A percentile compares a stretch with the other conserved stretches of the same genome.
These are phyloP conservation scores for Kryptolebias marmoratus DNA, from an alignment of 2,113 vertebrate genomes.

Conservation along the genomic window DNA sequence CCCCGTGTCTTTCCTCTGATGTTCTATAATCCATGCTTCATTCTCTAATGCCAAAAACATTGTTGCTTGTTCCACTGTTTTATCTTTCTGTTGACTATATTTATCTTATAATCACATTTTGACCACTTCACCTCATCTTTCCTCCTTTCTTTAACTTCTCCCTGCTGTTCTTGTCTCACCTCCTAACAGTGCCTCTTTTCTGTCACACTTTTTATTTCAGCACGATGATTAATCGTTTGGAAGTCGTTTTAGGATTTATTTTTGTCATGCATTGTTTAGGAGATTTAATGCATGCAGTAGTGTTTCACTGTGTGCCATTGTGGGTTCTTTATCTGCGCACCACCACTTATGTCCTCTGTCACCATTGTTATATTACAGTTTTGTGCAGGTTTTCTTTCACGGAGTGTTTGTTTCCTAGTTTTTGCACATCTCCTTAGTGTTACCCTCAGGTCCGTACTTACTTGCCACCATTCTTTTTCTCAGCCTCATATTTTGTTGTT, in stretches of 20 bases:
- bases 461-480: neutral
- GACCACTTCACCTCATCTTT: too few relatives aligned
- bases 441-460: conserved; percentile 2
- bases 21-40: conserved; percentile 52
- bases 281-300: neutral
- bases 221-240: conserved; percentile 22
- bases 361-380: neutral
- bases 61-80: conserved; percentile 14
- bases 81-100: conserved; percentile 4
- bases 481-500: conserved; percentile 26
- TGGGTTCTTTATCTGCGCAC: conserved; percentile 8
- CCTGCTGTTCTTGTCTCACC: neutral
- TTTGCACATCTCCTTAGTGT: conserved; percentile 11
- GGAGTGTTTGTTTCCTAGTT: conserved; percentile 24
- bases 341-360: neutral
- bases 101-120: neutral
- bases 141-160: neutral
- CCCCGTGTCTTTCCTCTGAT: conserved; percentile 17
- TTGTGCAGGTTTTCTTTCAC: conserved; percentile 13
- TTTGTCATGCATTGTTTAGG: neutral
- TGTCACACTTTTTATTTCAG: neutral
- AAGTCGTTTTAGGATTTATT: neutral
- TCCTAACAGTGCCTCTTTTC: neutral
- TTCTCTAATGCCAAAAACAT: conserved; percentile 41
- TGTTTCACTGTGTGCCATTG: neutral